Conservation (phyloP, 2,888 invertebrate genomes). For the Flexamia atlantica region DNA sequence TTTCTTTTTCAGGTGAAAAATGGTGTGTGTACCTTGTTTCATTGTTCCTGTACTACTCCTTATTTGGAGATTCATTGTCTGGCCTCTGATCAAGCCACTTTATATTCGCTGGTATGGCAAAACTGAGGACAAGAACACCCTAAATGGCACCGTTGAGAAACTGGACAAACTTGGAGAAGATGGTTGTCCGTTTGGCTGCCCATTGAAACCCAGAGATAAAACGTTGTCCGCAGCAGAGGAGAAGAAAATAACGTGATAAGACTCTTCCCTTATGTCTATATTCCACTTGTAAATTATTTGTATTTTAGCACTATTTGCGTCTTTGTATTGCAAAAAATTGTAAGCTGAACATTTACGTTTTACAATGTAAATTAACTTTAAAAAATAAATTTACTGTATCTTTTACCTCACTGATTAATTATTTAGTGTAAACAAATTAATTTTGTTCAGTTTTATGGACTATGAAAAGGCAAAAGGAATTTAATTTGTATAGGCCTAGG, state of each 20-base stretch:
- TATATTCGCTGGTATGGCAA: slow-evolving; percentile 26
- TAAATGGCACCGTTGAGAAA: slow-evolving; percentile 41
- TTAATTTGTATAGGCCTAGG: too few relatives aligned
- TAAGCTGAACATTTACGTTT: neutral
- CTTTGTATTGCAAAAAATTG: neutral
- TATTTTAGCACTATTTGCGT: neutral
- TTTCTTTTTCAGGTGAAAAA: neutral
- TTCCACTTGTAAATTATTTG: neutral
- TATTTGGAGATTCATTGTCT: slow-evolving; percentile 31
- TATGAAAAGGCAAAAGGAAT: too few relatives aligned
- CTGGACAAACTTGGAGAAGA: slow-evolving; percentile 49
- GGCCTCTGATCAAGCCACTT: slow-evolving; percentile 37
- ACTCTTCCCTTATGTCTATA: neutral
- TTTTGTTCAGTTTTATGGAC: too few relatives aligned
- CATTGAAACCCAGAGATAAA: slow-evolving; percentile 32
- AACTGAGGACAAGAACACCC: slow-evolving; percentile 5
- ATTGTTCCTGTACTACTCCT: slow-evolving; percentile 27
- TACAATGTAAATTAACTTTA: neutral
- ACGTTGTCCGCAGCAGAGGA: slow-evolving; percentile 25
- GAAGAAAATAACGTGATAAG: slow-evolving; percentile 38
- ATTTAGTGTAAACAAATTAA: too few relatives aligned
- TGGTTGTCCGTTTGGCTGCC: slow-evolving; percentile 50
- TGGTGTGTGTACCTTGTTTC: slow-evolving; percentile 54
- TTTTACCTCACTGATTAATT: too few relatives aligned
- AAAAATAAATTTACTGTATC: too few relatives aligned